Evolutionary conservation across 2,797 vertebrate genomes (phyloP).

Genomic region (Coreius guichenoti): DNA sequence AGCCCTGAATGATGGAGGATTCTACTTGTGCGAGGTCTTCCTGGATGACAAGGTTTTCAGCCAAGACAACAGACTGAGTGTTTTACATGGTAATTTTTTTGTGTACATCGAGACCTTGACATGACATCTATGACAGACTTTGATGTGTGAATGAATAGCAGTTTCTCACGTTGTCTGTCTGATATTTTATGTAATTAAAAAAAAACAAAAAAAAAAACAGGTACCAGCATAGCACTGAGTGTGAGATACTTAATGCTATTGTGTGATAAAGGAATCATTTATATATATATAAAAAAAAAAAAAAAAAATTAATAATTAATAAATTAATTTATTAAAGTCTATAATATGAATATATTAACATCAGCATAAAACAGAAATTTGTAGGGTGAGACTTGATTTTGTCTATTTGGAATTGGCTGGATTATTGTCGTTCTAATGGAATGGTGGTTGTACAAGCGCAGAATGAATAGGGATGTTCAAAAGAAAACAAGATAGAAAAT

Average conservation of each 20-base stretch:
- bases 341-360: background rate
- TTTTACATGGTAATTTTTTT: conserved; percentile 74
- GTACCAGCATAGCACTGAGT: background rate
- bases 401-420: background rate
- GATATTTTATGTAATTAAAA: background rate
- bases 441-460: background rate
- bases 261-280: background rate
- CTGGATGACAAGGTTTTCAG: conserved; percentile 65
- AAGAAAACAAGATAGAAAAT: background rate
- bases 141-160: background rate
- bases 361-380: background rate
- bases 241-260: background rate
- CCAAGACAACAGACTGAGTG: conserved; percentile 69
- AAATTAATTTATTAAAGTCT: background rate
- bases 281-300: no score
- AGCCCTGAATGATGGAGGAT: conserved; percentile 67
- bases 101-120: background rate
- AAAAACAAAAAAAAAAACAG: background rate
- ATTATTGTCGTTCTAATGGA: background rate
- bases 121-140: background rate
- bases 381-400: background rate
- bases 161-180: background rate
- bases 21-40: conserved; percentile 75
- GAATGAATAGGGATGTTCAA: background rate
- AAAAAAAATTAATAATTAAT: background rate